These are phyloP conservation scores for Notoglanidium macrostoma DNA, from an alignment of 2,797 vertebrate species.

Conservation along the genomic window DNA sequence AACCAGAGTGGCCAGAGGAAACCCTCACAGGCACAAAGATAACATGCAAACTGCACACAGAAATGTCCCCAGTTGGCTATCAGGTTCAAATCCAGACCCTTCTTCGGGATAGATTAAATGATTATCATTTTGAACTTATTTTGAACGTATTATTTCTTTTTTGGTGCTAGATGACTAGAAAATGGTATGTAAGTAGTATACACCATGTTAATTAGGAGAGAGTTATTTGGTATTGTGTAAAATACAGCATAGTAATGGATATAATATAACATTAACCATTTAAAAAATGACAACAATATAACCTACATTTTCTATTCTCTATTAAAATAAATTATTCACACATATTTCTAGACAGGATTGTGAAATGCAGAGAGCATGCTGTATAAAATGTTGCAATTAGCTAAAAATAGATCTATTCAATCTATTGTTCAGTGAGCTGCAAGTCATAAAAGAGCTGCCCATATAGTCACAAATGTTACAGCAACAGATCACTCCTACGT, in stretches of 20 bases:
- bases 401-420: background rate
- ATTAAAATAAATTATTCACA: background rate
- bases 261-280: background rate
- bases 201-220: background rate
- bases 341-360: background rate
- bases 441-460: slow-evolving; percentile 31
- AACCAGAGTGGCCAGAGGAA: too few species aligned
- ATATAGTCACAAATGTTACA: slow-evolving; percentile 13
- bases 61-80: too few species aligned
- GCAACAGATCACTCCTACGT: background rate
- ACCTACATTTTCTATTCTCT: background rate
- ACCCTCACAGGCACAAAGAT: too few species aligned
- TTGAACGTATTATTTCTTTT: background rate
- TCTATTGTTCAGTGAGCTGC: slow-evolving; percentile 9
- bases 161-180: background rate
- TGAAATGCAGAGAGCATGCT: background rate
- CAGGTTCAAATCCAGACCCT: too few species aligned
- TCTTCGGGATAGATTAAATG: background rate
- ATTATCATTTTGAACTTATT: too few species aligned
- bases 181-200: background rate
- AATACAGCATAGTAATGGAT: background rate
- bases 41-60: too few species aligned
- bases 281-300: background rate
- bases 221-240: background rate
- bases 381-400: background rate